Base-by-base conservation (phyloP, 2,888 invertebrate genomes). In the Junonia oenone region DNA sequence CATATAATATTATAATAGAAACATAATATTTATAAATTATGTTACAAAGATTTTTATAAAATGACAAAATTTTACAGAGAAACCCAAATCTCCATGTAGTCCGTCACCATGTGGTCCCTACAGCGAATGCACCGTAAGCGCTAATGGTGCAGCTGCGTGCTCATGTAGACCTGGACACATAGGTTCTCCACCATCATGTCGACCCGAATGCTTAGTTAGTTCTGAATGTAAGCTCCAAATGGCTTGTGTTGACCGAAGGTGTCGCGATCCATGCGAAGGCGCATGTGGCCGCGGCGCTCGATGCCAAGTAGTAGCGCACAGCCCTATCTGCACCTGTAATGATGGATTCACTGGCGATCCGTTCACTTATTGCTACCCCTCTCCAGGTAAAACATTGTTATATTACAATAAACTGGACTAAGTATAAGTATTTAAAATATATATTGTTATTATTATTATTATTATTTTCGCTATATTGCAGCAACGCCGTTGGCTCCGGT, bases 101-200 rank as follows among this genome's bases (percentile, higher is more conserved):
- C 96, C 95, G 46, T 94, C 94, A 47, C 95, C 96, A 0, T 97
- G 97, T 72, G 95, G 95, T 4, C 91, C 94, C 8, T 95, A 95
- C 71, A 93, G 95, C 38, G 86, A 92, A 66, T 95, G 94, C 69
- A 77, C 82, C 58, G 84, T 90, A 11, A 88, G 82, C 57, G 57
- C 75, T 5, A 84, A 79, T 45, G 90, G 91, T 47, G 91, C 93
- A 59, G 94, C 93, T 17, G 87, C 93, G 53, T 96, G 96, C 72
- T 92, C 93, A 5, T 96, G 96, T 73, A 89, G 93, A 37, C 84
- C 92, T 1, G 93, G 94, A 46, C 95, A 95, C 67, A 91, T 94
- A 49, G 96, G 96, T 11, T 92, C 93, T 59, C 94, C 96, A 2
- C 93, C 96, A 3, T 92, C 92, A 58, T 95, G 95, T 72, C 90